These are phyloP conservation scores for Stomatorhinus walkeri DNA, from an alignment of 2,797 vertebrate species.

Conservation along the genomic window DNA sequence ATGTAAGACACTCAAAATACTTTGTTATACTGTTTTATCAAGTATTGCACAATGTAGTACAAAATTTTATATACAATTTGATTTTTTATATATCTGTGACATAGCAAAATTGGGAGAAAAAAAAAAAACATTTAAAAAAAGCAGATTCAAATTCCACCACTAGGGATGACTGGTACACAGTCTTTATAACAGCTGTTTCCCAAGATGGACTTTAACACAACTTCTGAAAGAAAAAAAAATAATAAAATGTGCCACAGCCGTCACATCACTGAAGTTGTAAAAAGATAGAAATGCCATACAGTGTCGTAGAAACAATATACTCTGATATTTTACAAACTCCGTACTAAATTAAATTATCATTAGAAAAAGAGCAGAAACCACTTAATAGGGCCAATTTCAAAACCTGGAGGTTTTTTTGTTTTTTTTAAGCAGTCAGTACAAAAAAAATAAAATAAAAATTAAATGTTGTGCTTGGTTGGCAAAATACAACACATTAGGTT, in stretches of 20 bases:
- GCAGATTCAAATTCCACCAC: conserved; percentile 93
- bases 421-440: background rate
- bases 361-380: conserved; percentile 48
- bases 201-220: conserved; percentile 70
- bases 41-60: conserved; percentile 80
- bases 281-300: conserved; percentile 77
- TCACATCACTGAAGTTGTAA: conserved; percentile 7
- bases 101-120: background rate
- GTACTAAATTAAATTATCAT: conserved; percentile 78
- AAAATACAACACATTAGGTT: conserved; percentile 62
- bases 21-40: conserved; percentile 95
- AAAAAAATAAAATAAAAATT: conserved; percentile 30
- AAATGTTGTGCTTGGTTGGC: conserved; percentile 70
- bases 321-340: conserved; percentile 76
- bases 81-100: conserved; percentile 86
- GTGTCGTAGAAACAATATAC: conserved; percentile 77
- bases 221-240: conserved; percentile 59
- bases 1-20: conserved; percentile 99
- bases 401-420: background rate
- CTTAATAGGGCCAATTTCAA: conserved; percentile 7
- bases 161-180: conserved; percentile 71
- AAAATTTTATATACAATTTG: conserved; percentile 98
- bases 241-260: background rate
- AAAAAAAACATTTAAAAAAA: conserved; percentile 27
- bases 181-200: background rate